Conservation (phyloP, 2,113 vertebrate genomes). For the Anoplopoma fimbria region DNA sequence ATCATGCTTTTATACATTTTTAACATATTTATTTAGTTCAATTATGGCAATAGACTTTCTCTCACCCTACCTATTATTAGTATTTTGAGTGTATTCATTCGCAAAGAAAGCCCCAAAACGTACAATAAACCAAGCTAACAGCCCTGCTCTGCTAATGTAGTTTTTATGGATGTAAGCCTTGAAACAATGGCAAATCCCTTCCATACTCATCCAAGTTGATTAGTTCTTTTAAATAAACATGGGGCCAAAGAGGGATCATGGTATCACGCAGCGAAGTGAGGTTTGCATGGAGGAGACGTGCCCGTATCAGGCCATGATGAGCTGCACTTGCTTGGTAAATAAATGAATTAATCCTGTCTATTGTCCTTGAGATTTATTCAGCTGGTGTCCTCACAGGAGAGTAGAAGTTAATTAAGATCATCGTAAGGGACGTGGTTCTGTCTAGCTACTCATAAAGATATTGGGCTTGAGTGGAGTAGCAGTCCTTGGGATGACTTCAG, state of each 20-base stretch:
- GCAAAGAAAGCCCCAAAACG: not conserved
- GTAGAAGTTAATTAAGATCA: conserved; percentile 77
- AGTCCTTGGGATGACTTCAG: conserved; percentile 36
- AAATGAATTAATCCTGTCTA: conserved; percentile 77
- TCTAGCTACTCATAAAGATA: conserved; percentile 53
- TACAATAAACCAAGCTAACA: not conserved
- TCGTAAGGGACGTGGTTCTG: conserved; percentile 58
- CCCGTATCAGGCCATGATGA: conserved; percentile 67
- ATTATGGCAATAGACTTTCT: not conserved
- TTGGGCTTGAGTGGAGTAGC: conserved; percentile 27
- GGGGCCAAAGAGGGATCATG: conserved; percentile 19
- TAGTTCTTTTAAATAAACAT: conserved; percentile 45
- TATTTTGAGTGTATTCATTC: not conserved
- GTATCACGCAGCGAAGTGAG: not conserved
- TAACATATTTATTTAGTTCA: no score
- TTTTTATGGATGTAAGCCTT: not conserved
- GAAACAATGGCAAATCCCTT: conserved; percentile 9
- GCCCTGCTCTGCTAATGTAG: conserved; percentile 3
- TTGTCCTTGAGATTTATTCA: conserved; percentile 80
- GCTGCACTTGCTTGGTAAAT: conserved; percentile 73
- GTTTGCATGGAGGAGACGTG: conserved; percentile 70
- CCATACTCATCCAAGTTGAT: conserved; percentile 3
- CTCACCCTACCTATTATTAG: not conserved
- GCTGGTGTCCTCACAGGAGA: conserved; percentile 69
- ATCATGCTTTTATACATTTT: not conserved